Conservation (phyloP, 1,140 invertebrate genomes). For the Notospermus geniculatus region DNA sequence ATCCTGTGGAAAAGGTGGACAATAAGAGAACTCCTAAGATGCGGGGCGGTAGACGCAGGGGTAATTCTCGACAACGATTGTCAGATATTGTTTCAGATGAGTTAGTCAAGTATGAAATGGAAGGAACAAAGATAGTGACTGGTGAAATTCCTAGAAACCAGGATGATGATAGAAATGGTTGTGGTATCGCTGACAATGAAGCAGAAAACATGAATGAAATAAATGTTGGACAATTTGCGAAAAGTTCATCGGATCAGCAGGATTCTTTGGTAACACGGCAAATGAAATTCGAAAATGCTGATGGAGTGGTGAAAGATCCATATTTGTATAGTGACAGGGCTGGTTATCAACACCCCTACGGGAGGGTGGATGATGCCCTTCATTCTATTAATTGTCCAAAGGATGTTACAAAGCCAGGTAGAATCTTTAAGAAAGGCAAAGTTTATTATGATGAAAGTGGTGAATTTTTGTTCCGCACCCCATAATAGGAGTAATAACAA, state of each 20-base stretch:
- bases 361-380: not conserved
- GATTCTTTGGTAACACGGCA: not conserved
- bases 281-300: not conserved
- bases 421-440: conserved; percentile 11
- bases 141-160: not conserved
- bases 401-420: not conserved
- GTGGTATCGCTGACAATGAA: not conserved
- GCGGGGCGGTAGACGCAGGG: no score
- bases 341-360: conserved; percentile 19
- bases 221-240: not conserved
- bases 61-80: no score
- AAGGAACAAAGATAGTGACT: not conserved
- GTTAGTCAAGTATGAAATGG: not conserved
- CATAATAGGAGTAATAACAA: no score
- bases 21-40: no score
- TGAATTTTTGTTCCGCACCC: conserved; percentile 11
- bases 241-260: not conserved
- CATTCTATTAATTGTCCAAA: not conserved
- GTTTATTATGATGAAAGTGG: conserved; percentile 11
- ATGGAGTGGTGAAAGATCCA: conserved; percentile 7
- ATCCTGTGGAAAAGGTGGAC: no score
- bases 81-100: no score
- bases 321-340: conserved; percentile 14
- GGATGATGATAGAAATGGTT: conserved; percentile 6
- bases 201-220: not conserved